phyloP scores from a whole-genome alignment of 2,888 invertebrate species.

The Dryobotodes eremita region DNA sequence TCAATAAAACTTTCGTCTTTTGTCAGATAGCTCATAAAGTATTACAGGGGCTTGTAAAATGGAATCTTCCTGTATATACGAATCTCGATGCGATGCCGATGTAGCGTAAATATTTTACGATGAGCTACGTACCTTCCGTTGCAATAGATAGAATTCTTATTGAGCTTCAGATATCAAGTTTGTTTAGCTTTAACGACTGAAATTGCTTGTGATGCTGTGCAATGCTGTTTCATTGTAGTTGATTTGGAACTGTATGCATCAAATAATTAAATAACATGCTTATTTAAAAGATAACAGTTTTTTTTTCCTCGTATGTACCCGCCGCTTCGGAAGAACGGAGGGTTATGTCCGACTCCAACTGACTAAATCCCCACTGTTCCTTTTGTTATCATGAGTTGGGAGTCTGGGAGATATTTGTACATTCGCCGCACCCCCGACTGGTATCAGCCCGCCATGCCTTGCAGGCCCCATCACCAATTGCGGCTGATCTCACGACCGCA shows the following conservation, averaged over 20 bases:
- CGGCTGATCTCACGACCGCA: no score
- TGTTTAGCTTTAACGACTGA: conserved; percentile 33
- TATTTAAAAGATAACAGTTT: not conserved
- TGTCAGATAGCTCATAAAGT: conserved; percentile 53
- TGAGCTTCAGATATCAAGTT: conserved; percentile 31
- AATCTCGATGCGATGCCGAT: conserved; percentile 49
- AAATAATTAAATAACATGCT: no score
- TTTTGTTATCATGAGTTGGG: no score
- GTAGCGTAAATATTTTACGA: conserved; percentile 61
- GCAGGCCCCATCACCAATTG: no score
- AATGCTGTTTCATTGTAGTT: not conserved
- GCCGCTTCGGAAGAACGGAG: no score
- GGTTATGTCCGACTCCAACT: no score
- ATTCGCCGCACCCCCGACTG: no score
- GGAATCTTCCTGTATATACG: conserved; percentile 38
- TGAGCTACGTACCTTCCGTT: conserved; percentile 26
- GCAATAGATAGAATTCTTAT: conserved; percentile 53
- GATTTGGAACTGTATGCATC: not conserved
- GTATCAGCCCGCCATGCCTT: no score
- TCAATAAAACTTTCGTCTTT: conserved; percentile 42
- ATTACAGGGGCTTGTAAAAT: conserved; percentile 52
- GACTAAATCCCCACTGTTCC: no score
- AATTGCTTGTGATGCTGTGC: conserved; percentile 30
- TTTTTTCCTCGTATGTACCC: no score
- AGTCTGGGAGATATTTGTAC: no score